Base-by-base conservation (phyloP, 2,888 invertebrate genomes). In the Herminia tarsipennalis region DNA sequence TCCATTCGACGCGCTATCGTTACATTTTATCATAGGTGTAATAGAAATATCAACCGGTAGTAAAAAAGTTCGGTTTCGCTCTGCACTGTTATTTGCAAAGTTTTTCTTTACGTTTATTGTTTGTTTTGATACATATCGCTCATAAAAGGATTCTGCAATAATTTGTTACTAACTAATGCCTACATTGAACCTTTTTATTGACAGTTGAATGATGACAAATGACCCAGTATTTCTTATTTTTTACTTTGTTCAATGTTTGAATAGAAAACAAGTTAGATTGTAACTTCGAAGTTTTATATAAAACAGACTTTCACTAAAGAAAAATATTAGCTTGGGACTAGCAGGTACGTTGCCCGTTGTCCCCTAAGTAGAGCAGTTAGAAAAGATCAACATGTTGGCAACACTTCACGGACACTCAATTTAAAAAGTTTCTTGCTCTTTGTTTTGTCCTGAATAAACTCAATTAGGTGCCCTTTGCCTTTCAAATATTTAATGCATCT, bases 401-500 rank as follows among this genome's bases (percentile, higher is more conserved):
- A 88, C 90, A 90, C 90, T 90, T 88, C 84, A 81, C 83, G 87
- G 87, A 85, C 88, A 83, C 82, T 88, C 90, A 90, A 91, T 91
- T 91, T 91, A 91, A 90, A 88, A 91, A 86, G 83, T 90, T 87
- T 81, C 68, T 66, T 68, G 58, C 61, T 88, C 88, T 91, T 90
- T 90, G 89, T 91, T 90, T 90, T 88, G 86, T 88, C 88, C 90
- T 89, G 86, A 90, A 86, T 88, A 91, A 90, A 91, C 90, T 88
- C 88, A 89, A 90, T 90, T 89, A 90, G 84, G 81, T 88, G 84
- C 82, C 82, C 82, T 85, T 84, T 83, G 81, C 80, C 80, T 81
- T 83, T 76, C 70, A 73, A 86, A 81, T 84, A 79, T 85, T 87
- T 84, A 83, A 86, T 73, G 72, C 77, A 60, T 56, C 52, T 54